Percentiles rank a stretch among this genome's conserved stretches.
Conservation (phyloP, 2,888 invertebrate genomes). For the Drosophila affinis region DNA sequence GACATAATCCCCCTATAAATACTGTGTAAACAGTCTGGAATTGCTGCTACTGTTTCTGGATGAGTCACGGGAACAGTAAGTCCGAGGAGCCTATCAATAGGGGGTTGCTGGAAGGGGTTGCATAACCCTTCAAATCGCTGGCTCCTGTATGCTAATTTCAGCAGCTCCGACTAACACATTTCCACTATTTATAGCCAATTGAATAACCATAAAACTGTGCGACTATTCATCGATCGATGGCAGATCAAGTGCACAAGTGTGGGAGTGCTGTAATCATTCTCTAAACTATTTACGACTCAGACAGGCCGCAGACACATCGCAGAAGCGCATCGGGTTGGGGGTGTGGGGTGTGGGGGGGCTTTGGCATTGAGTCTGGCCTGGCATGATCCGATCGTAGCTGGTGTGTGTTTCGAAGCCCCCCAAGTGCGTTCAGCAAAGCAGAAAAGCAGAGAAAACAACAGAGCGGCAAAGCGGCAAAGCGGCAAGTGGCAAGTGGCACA, state of each 20-base stretch:
- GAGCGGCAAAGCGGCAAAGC: not conserved
- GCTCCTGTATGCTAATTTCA: too few relatives aligned
- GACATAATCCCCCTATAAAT: constrained; percentile 69
- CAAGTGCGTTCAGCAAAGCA: not conserved
- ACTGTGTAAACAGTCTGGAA: constrained; percentile 52
- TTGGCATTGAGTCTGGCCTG: constrained; percentile 26
- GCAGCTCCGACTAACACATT: too few relatives aligned
- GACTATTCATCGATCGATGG: too few relatives aligned
- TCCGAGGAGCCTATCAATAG: not conserved
- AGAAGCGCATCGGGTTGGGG: constrained; percentile 37
- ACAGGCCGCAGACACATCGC: constrained; percentile 51
- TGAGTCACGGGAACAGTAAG: constrained; percentile 31
- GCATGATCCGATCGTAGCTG: constrained; percentile 7
- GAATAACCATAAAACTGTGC: too few relatives aligned
- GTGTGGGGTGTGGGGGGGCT: too few relatives aligned
- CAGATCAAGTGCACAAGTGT: too few relatives aligned
- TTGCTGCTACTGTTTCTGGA: constrained; percentile 12
- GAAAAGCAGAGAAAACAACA: not conserved
- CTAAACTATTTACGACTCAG: constrained; percentile 56
- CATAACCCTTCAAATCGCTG: too few relatives aligned
- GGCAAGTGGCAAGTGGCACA: constrained; percentile 6
- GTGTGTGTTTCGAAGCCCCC: not conserved
- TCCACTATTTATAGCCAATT: too few relatives aligned
- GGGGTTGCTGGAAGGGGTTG: not conserved
- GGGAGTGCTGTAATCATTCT: too few relatives aligned